These are phyloP conservation scores for Amblyjoppa proteus DNA, from an alignment of 2,888 invertebrate species.

Conservation along the genomic window DNA sequence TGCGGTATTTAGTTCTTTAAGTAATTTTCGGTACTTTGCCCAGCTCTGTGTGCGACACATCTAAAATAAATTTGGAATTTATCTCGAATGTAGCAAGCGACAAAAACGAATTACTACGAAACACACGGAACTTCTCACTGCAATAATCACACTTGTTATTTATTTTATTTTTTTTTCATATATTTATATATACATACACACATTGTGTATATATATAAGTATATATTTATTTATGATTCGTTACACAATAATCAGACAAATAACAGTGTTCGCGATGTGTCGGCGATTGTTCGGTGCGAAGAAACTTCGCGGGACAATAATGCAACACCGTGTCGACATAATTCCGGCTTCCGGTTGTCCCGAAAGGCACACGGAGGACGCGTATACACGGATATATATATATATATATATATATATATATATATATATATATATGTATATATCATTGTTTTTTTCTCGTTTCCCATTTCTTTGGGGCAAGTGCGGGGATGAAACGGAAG, in stretches of 20 bases:
- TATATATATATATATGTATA: not conserved
- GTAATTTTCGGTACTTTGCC: no score
- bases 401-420: no score
- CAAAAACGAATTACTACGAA: not conserved
- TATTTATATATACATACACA: slow-evolving; percentile 49
- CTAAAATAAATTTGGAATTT: no score
- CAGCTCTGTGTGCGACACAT: no score
- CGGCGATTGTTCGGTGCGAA: slow-evolving; percentile 69
- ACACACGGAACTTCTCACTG: not conserved
- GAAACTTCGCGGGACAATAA: slow-evolving; percentile 43
- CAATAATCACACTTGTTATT: not conserved
- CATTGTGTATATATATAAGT: slow-evolving; percentile 71
- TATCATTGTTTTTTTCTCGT: slow-evolving; percentile 1
- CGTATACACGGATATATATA: slow-evolving; percentile 3
- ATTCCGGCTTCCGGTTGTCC: slow-evolving; percentile 15
- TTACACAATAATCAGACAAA: slow-evolving; percentile 83
- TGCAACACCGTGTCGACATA: slow-evolving; percentile 39
- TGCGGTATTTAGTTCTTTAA: no score
- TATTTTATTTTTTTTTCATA: slow-evolving; percentile 17
- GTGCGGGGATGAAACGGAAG: not conserved
- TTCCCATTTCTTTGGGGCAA: not conserved
- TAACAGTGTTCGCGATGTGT: slow-evolving; percentile 79
- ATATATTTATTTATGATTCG: slow-evolving; percentile 79
- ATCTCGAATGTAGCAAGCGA: not conserved
- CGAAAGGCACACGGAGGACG: not conserved